These are phyloP conservation scores for Meteorus colon DNA, from an alignment of 2,888 invertebrate species.

Conservation along the genomic window DNA sequence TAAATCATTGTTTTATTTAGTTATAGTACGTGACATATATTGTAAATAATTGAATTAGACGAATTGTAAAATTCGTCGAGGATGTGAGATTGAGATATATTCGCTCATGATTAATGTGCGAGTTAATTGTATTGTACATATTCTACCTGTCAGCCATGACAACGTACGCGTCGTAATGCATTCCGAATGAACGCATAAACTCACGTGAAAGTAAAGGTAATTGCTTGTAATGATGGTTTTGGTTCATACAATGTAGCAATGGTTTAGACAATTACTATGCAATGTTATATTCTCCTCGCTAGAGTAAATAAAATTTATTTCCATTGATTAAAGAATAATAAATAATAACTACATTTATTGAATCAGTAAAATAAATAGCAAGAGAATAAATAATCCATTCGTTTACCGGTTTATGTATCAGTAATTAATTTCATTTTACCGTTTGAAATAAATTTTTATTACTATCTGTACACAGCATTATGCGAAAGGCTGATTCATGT, in stretches of 20 bases:
- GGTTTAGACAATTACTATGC: too few species aligned
- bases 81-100: not conserved
- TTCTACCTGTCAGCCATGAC: constrained; percentile 1
- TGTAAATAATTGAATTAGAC: not conserved
- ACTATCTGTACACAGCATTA: too few species aligned
- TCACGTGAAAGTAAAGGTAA: constrained; percentile 50
- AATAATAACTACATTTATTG: too few species aligned
- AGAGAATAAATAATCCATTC: too few species aligned
- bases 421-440: too few species aligned
- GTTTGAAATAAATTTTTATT: too few species aligned
- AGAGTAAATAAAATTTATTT: not conserved
- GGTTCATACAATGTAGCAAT: not conserved
- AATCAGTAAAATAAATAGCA: too few species aligned
- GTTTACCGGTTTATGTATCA: too few species aligned
- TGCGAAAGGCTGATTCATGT: too few species aligned
- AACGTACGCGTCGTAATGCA: constrained; percentile 37
- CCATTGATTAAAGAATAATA: not conserved
- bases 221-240: constrained; percentile 1
- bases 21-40: not conserved
- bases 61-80: not conserved
- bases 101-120: not conserved
- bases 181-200: constrained; percentile 48
- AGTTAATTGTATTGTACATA: not conserved
- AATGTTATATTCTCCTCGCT: not conserved
- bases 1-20: not conserved